Evolutionary conservation across 2,888 invertebrate genomes (phyloP), one percentile per base, ranked within the genome.

Genomic region (Ochropleura plecta): DNA sequence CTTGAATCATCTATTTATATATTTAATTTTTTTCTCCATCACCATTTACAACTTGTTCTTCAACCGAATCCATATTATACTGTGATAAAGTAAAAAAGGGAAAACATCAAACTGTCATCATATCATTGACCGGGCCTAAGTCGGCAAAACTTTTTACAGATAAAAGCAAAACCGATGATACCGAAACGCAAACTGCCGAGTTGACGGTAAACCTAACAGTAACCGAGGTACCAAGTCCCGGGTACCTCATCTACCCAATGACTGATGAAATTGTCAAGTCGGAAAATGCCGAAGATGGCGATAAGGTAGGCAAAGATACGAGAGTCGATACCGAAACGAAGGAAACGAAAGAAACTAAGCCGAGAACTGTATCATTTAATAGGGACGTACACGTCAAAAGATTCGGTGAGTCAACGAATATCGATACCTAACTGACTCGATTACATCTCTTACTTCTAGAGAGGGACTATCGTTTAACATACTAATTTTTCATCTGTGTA

Each of bases 351-450:
- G 94, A 94, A 89, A 92, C 92, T 84, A 95, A 96, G 93, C 93
- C 95, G 92, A 94, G 98, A 97, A 95, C 98, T 97, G 98, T 98
- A 91, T 98, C 98, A 94, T 98, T 98, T 97, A 98, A 98, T 97
- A 97, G 98, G 95, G 98, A 98, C 97, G 98, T 98, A 91, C 98
- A 98, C 97, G 98, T 98, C 93, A 98, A 98, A 96, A 97, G 98
- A 97, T 98, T 98, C 97, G 98, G 98, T 98, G 97, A 97, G 98
- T 96, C 89, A 75, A 77, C 78, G 78, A 66, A 67, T 62, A 70
- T 82, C 80, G 81, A 78, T 78, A 80, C 59, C 57, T 78, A 70
- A 78, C 83, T 70, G 80, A 81, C 76, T 68, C 80, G 70, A 73
- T 57, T 71, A 81, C 68, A 81, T 70, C 68, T 76, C 46, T 82